These are phyloP conservation scores for Pampusana beccarii DNA, from an alignment of 2,113 vertebrate genomes.

Conservation along the genomic window DNA sequence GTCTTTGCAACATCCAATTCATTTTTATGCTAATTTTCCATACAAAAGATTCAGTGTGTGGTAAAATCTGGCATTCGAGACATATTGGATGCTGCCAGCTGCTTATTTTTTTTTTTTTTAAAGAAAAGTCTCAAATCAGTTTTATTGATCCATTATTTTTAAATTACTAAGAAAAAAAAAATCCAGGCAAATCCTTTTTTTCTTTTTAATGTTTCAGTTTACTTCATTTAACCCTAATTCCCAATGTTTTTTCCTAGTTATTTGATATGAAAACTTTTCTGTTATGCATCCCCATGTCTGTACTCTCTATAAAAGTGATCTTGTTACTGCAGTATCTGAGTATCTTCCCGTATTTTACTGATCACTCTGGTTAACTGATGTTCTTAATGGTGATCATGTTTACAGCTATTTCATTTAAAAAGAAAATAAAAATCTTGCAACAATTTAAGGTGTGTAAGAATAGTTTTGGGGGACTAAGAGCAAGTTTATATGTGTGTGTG, in stretches of 20 bases:
- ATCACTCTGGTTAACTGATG: neutral
- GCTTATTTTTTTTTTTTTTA: neutral
- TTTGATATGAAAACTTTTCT: neutral
- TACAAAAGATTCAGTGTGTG: neutral
- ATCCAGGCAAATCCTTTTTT: neutral
- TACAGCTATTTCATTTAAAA: neutral
- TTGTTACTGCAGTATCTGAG: neutral
- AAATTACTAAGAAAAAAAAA: neutral
- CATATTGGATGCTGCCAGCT: neutral
- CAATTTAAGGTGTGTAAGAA: neutral
- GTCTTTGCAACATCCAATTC: neutral
- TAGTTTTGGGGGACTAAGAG: neutral
- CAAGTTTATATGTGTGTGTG: neutral
- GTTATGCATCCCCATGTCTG: neutral
- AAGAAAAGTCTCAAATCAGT: neutral
- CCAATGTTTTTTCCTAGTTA: neutral
- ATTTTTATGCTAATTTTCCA: neutral
- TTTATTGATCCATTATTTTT: neutral
- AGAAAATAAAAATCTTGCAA: neutral
- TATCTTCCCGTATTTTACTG: neutral
- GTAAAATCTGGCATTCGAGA: neutral
- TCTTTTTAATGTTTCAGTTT: neutral
- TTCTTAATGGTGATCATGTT: neutral
- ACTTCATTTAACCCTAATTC: neutral
- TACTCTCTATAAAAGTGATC: neutral